Base-by-base conservation (phyloP, 1,140 invertebrate genomes). In the Hestina assimilis region DNA sequence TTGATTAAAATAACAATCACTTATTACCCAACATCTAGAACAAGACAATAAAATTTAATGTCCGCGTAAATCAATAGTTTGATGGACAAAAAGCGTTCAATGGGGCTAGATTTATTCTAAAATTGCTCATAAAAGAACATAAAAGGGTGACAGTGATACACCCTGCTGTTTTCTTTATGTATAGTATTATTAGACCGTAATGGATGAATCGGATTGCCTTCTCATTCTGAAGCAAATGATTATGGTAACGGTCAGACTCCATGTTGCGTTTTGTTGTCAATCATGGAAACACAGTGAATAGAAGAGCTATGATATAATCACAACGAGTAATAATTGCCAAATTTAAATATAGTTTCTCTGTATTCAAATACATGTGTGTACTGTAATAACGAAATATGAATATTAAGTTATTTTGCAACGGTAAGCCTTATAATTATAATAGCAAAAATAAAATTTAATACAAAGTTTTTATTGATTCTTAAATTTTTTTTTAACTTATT, bases 121-220 rank as follows among this genome's bases (percentile, higher is more conserved):
- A 15, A 72, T 69, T 63, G 61, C 66, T 68, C 72, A 69, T 69
- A 73, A 72, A 64, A 60, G 58, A 47, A 53, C 60, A 82, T 77
- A 75, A 83, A 79, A 73, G 82, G 80, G 79, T 82, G 79, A 80
- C 74, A 82, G 56, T 70, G 71, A 75, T 80, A 77, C 81, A 67
- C 79, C 82, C 82, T 60, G 75, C 75, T 80, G 82, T 73, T 58
- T 82, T 75, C 80, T 85, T 85, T 85, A 82, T 83, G 69, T 78
- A 75, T 81, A 71, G 74, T 72, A 70, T 75, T 80, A 83, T 83
- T 80, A 72, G 77, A 57, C 59, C 72, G 57, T 71, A 82, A 81
- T 82, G 73, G 73, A 67, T 79, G 72, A 69, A 79, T 79, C 65
- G 68, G 57, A 72, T 71, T 64, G 69, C 33, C 33, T 65, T 67